phyloP scores from a whole-genome alignment of 2,888 invertebrate species.

The Agrilus biguttatus region DNA sequence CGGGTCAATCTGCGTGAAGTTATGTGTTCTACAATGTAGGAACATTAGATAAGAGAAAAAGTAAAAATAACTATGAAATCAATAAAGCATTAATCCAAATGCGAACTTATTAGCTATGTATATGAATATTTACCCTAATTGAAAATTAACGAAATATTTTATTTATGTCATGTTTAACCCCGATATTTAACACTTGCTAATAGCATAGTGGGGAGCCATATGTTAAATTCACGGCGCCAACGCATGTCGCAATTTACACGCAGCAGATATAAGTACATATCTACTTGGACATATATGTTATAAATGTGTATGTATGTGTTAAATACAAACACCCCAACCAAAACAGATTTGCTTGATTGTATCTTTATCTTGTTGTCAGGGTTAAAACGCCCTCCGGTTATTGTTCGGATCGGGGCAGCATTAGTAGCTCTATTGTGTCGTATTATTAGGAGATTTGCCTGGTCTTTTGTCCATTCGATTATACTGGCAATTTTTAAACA shows the following conservation, averaged over 20 bases:
- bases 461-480: conserved; percentile 4
- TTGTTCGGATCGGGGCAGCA: conserved; percentile 14
- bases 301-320: no score
- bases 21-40: no score
- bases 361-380: conserved; percentile 14
- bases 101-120: no score
- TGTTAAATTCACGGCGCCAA: conserved; percentile 10
- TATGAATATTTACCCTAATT: no score
- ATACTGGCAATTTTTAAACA: neutral
- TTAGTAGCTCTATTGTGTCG: conserved; percentile 17
- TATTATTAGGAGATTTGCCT: conserved; percentile 8
- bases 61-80: no score
- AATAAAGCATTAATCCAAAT: no score
- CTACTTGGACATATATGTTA: no score
- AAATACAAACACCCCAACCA: conserved; percentile 8
- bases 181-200: conserved; percentile 1
- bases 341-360: conserved; percentile 16
- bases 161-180: no score
- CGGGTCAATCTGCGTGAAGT: no score
- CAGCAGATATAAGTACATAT: neutral
- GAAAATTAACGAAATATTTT: no score
- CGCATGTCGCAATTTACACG: no score
- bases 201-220: conserved; percentile 11
- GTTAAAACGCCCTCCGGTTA: conserved; percentile 12
- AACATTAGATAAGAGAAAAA: no score